These are phyloP conservation scores for Goniozus legneri DNA, from an alignment of 1,140 invertebrate species.

Conservation along the genomic window DNA sequence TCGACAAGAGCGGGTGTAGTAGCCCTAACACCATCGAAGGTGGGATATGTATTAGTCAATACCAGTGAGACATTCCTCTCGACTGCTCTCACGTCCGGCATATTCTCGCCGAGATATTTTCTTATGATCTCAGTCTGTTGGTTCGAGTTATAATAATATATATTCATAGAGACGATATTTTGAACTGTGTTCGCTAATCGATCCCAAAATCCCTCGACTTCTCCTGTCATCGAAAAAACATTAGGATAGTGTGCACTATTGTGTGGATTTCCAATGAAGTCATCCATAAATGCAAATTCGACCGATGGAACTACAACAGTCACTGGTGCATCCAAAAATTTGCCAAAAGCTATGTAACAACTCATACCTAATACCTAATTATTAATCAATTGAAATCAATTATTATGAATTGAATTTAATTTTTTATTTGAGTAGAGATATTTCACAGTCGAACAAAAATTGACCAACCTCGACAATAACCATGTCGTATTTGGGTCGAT, in stretches of 20 bases:
- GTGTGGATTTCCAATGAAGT: constrained; percentile 60
- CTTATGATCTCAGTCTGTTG: constrained; percentile 32
- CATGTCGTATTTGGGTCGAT: constrained; percentile 33
- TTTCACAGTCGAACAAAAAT: no score
- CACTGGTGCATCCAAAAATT: constrained; percentile 57
- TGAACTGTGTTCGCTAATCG: constrained; percentile 53
- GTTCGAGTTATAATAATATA: constrained; percentile 26
- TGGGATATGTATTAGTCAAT: constrained; percentile 58
- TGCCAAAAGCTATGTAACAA: constrained; percentile 58
- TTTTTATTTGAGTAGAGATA: no score
- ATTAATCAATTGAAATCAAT: no score
- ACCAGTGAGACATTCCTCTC: constrained; percentile 53
- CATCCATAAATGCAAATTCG: constrained; percentile 60
- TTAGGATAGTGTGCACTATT: constrained; percentile 60
- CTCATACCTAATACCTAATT: constrained; percentile 26
- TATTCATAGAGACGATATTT: constrained; percentile 14
- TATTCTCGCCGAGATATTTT: constrained; percentile 44
- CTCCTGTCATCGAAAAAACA: constrained; percentile 55
- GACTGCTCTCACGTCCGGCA: constrained; percentile 41
- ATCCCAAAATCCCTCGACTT: constrained; percentile 58
- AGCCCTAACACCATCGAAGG: constrained; percentile 50
- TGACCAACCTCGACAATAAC: constrained; percentile 31
- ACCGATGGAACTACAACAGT: constrained; percentile 58
- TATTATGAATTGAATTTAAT: no score
- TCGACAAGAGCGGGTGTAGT: constrained; percentile 53